Evolutionary conservation across 2,113 vertebrate genomes (phyloP), one percentile per base, ranked within the genome.

Genomic region (Poecile atricapillus): DNA sequence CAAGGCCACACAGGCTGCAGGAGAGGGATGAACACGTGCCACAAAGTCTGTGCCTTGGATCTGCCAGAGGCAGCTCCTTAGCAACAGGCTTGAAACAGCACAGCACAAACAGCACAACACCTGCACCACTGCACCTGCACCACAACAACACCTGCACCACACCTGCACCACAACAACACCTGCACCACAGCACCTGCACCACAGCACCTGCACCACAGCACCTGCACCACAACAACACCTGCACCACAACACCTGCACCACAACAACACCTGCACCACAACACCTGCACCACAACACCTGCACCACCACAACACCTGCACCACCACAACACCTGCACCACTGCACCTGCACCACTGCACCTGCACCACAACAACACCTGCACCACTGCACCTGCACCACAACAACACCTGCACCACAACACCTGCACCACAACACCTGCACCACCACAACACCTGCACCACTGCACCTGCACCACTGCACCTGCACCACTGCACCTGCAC

Each of bases 371-470:
- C 55, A 56, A 58, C 71, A 74, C 28, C 86, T 4, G 4, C 17
- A 23, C 0, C n/a, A n/a, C n/a, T n/a, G n/a, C n/a, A n/a, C 37
- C 37, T 39, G 46, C 6, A 1, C 8, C 2, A 2, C 55, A 56
- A 39, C 39, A 12, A 5, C 39, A 39, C 39, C 39, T 39, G 46
- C 6, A 1, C 8, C 2, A 2, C 55, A 56, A 58, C 71, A 74
- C 28, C 86, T 4, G 4, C 17, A 23, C 0, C 6, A 1, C 9
- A 2, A 2, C n/a, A n/a, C n/a, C 39, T 39, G 39, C 39, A 39
- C n/a, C n/a, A n/a, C n/a, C n/a, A n/a, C n/a, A n/a, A n/a, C n/a
- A n/a, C 39, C 39, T 39, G 46, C 6, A 1, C 9, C 2, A 2
- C 55, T 56, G 62, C 71, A 74, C 28, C 86, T 4, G 4, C 17